A percentile compares a stretch with the other conserved stretches of the same genome.
phyloP scores from a whole-genome alignment of 1,140 invertebrate species.

The Drosophila dunni region DNA sequence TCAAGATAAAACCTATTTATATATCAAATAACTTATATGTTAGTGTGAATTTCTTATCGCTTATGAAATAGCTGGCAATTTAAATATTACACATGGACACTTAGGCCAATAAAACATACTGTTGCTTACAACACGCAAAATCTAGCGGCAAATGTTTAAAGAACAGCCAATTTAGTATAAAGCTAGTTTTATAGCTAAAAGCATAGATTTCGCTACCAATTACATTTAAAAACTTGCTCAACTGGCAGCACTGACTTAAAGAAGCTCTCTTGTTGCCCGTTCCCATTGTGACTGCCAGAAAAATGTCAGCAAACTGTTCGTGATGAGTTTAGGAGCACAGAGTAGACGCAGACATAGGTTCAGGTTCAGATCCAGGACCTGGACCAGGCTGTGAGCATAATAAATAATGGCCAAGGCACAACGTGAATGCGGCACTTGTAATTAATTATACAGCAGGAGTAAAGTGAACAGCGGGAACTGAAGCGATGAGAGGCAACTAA shows the following conservation, averaged over 20 bases:
- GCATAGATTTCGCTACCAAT: no score
- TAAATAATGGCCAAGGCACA: conserved; percentile 61
- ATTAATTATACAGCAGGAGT: conserved; percentile 62
- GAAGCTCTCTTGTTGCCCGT: background rate
- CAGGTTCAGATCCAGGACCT: background rate
- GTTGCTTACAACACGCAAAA: no score
- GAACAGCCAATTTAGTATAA: no score
- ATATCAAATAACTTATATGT: no score
- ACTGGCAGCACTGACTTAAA: background rate
- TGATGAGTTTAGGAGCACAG: conserved; percentile 4
- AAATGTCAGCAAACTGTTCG: conserved; percentile 42
- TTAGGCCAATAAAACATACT: no score
- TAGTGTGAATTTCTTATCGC: no score
- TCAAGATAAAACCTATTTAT: no score
- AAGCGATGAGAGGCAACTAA: conserved; percentile 49
- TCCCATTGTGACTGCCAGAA: conserved; percentile 5
- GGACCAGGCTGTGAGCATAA: conserved; percentile 11
- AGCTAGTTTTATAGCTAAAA: no score
- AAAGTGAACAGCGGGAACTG: background rate
- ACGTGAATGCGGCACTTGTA: conserved; percentile 52
- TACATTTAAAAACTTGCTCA: no score
- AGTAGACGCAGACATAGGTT: background rate
- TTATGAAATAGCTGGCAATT: no score
- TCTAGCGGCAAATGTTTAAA: no score
- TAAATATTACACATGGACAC: no score